Percentiles rank a stretch among this genome's conserved stretches.
These are phyloP conservation scores for Pantherophis vulpinus DNA, from an alignment of 2,797 vertebrate genomes.

Conservation along the genomic window DNA sequence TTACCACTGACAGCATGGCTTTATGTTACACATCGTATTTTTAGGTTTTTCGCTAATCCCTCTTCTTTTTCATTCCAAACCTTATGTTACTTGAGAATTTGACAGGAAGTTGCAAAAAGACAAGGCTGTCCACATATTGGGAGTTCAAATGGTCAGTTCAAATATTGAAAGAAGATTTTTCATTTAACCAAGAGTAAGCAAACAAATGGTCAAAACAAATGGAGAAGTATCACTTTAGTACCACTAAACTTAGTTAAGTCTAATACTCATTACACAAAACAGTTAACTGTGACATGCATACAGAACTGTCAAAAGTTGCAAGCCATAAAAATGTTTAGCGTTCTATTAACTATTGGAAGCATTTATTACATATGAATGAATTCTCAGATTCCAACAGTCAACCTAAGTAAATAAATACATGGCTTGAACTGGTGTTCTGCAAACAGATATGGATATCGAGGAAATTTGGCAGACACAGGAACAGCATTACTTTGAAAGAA, in stretches of 20 bases:
- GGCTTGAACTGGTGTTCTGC: not conserved
- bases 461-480: not conserved
- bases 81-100: constrained; percentile 58
- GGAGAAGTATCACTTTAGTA: constrained; percentile 37
- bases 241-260: constrained; percentile 12
- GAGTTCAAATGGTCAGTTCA: constrained; percentile 36
- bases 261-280: constrained; percentile 4
- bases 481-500: not conserved
- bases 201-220: not conserved
- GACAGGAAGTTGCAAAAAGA: constrained; percentile 53
- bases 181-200: constrained; percentile 41
- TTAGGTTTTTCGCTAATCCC: constrained; percentile 61
- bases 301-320: not conserved
- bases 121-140: constrained; percentile 48
- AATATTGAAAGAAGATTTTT: constrained; percentile 47
- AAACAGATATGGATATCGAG: not conserved
- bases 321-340: not conserved
- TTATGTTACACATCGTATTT: constrained; percentile 58
- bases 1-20: constrained; percentile 49
- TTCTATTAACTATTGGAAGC: not conserved
- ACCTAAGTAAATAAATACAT: not conserved
- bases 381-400: constrained; percentile 45
- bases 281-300: not conserved
- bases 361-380: not conserved
- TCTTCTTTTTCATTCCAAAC: constrained; percentile 59